Percentiles rank a stretch among this genome's conserved stretches.
Conservation (phyloP, 2,113 vertebrate species). For the Dendropsophus ebraccatus region DNA sequence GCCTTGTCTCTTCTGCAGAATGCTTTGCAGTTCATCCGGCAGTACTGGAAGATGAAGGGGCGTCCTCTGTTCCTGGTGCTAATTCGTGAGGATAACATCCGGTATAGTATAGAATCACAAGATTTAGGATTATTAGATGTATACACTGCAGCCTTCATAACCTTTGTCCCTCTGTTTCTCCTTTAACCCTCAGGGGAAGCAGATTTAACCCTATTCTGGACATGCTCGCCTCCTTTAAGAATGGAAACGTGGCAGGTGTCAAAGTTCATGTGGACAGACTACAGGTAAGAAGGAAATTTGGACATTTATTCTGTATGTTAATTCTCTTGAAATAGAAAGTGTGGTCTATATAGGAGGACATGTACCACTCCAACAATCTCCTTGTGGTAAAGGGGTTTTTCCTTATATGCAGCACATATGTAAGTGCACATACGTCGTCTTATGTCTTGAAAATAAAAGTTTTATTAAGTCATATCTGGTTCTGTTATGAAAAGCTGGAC, state of each 20-base stretch:
- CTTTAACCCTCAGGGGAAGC: slow-evolving; percentile 84
- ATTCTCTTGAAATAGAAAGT: too few species aligned
- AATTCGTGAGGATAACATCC: slow-evolving; percentile 97
- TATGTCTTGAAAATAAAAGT: too few species aligned
- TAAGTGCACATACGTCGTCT: not conserved
- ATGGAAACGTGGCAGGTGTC: slow-evolving; percentile 90
- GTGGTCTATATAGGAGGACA: not conserved
- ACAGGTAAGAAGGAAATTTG: slow-evolving; percentile 77
- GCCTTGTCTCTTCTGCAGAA: slow-evolving; percentile 76
- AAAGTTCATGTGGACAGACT: slow-evolving; percentile 96
- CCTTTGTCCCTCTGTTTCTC: slow-evolving; percentile 34
- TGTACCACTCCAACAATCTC: not conserved
- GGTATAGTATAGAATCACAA: slow-evolving; percentile 69
- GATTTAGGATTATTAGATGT: not conserved
- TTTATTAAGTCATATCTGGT: not conserved
- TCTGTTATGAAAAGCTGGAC: not conserved
- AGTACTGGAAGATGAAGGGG: slow-evolving; percentile 97
- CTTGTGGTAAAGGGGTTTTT: too few species aligned
- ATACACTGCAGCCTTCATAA: not conserved
- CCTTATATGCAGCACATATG: not conserved
- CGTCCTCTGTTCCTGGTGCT: slow-evolving; percentile 94
- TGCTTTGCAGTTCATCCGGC: slow-evolving; percentile 95
- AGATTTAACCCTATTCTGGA: slow-evolving; percentile 94
- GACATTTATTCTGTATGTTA: not conserved
- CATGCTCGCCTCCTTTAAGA: slow-evolving; percentile 95